Evolutionary conservation across 2,113 vertebrate species (phyloP).

Genomic region (Jacana jacana): DNA sequence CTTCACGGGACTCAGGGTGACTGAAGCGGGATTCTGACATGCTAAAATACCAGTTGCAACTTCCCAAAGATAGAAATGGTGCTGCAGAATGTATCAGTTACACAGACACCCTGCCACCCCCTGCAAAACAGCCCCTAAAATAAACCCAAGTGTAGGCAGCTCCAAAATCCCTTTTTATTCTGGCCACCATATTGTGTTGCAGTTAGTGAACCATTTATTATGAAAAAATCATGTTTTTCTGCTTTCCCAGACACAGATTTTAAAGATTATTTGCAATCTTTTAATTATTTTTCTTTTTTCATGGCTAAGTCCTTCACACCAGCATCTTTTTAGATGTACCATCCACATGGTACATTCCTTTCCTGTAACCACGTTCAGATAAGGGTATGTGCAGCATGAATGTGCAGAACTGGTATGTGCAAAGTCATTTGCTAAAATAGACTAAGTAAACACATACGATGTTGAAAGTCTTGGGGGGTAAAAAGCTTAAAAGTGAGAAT

Average conservation of each 20-base stretch:
- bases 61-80: constrained; percentile 22
- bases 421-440: neutral
- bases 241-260: neutral
- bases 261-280: neutral
- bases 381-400: neutral
- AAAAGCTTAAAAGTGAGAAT: neutral
- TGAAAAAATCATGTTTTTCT: neutral
- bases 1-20: neutral
- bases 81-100: constrained; percentile 18
- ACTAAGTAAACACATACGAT: neutral
- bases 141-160: neutral
- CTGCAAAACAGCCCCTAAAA: constrained; percentile 14
- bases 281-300: neutral
- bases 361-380: neutral
- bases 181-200: neutral
- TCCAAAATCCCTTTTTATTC: neutral
- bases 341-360: neutral
- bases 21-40: neutral
- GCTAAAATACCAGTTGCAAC: neutral
- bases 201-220: neutral
- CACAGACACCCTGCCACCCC: neutral
- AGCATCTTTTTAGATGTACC: neutral
- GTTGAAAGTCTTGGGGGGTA: neutral
- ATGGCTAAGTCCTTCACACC: neutral
- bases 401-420: neutral